Conservation (phyloP, 2,888 invertebrate genomes). For the Ypsolopha sequella region DNA sequence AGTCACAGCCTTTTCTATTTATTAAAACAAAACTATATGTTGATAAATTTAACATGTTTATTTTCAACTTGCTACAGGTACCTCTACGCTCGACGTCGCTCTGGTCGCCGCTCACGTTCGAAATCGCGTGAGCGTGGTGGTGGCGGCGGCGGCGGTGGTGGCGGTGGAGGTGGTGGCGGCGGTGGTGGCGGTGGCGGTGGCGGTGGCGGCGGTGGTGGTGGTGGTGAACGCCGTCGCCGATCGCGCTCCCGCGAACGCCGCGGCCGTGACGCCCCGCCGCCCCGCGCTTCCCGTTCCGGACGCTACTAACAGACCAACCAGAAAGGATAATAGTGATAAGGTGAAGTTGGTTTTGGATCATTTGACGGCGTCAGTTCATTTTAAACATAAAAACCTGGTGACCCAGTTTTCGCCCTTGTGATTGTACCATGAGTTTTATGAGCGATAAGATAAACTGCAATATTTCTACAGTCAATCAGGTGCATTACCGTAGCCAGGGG, state of each 20-base stretch:
- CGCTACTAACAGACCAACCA: conserved; percentile 41
- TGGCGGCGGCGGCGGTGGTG: conserved; percentile 61
- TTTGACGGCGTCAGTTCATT: too few species aligned
- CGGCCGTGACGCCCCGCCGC: conserved; percentile 58
- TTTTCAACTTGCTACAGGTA: conserved; percentile 51
- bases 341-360: too few species aligned
- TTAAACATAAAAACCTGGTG: too few species aligned
- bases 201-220: conserved; percentile 15
- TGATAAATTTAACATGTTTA: background rate
- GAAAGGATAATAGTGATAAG: too few species aligned
- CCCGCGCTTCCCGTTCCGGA: conserved; percentile 67
- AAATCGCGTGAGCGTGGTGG: conserved; percentile 57
- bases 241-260: conserved; percentile 18
- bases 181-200: conserved; percentile 21
- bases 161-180: conserved; percentile 31
- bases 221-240: conserved; percentile 61
- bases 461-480: too few species aligned
- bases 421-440: too few species aligned
- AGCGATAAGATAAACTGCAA: too few species aligned
- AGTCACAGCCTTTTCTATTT: too few species aligned
- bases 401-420: too few species aligned
- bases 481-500: too few species aligned
- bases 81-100: conserved; percentile 75
- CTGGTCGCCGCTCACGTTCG: conserved; percentile 64
- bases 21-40: background rate